A percentile compares a stretch with the other conserved stretches of the same genome.
phyloP scores from a whole-genome alignment of 2,888 invertebrate species.

The Subacronicta megacephala region DNA sequence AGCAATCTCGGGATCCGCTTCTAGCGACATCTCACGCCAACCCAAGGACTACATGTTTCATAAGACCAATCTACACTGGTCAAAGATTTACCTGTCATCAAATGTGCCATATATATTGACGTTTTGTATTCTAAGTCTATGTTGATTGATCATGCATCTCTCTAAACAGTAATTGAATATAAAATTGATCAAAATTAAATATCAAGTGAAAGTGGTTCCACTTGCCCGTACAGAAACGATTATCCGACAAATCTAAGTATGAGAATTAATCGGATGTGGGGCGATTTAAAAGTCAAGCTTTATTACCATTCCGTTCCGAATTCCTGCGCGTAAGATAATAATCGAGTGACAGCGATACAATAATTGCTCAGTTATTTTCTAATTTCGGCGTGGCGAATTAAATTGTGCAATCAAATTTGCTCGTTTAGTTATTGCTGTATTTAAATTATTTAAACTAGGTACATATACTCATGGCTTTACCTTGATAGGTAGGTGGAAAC shows the following conservation, averaged over 20 bases:
- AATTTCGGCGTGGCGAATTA: not conserved
- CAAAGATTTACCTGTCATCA: not conserved
- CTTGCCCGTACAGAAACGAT: conserved; percentile 38
- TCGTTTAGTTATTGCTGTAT: too few relatives aligned
- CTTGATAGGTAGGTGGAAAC: too few relatives aligned
- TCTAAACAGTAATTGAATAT: conserved; percentile 27
- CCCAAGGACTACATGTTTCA: conserved; percentile 28
- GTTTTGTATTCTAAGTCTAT: not conserved
- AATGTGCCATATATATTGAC: conserved; percentile 2
- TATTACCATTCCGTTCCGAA: conserved; percentile 17
- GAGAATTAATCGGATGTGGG: conserved; percentile 38
- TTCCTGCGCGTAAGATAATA: conserved; percentile 13
- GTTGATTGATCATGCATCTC: conserved; percentile 25
- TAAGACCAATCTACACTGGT: conserved; percentile 36
- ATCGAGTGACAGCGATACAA: conserved; percentile 10
- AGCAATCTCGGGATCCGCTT: conserved; percentile 63
- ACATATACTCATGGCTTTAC: too few relatives aligned
- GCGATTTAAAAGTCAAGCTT: conserved; percentile 20
- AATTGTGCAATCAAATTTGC: too few relatives aligned
- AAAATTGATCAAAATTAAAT: conserved; percentile 21
- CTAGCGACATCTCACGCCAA: conserved; percentile 24
- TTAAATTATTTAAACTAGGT: too few relatives aligned
- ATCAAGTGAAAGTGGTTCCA: conserved; percentile 47
- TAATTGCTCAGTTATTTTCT: not conserved
- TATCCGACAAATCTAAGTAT: conserved; percentile 29